These are phyloP conservation scores for Vollenhovia emeryi DNA, from an alignment of 1,140 invertebrate species.

Conservation along the genomic window DNA sequence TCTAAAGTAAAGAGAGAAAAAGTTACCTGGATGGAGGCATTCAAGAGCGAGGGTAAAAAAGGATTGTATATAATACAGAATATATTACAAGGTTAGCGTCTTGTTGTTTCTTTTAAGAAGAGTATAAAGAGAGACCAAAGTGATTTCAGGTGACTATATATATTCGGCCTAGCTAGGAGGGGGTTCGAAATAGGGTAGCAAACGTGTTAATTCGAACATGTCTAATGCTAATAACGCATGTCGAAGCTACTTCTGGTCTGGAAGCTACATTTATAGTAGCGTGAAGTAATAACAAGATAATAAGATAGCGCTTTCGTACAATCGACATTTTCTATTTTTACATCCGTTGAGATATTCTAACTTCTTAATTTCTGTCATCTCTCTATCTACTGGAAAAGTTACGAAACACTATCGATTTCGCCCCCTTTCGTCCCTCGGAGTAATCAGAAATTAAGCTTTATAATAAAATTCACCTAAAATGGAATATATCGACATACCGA, in stretches of 20 bases:
- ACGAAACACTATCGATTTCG: conserved; percentile 12
- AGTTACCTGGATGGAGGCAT: conserved; percentile 80
- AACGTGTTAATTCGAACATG: conserved; percentile 79
- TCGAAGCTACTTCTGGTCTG: conserved; percentile 71
- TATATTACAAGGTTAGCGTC: conserved; percentile 77
- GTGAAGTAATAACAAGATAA: background rate
- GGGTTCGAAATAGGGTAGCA: conserved; percentile 75
- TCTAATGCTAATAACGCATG: conserved; percentile 76
- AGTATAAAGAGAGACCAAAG: conserved; percentile 72
- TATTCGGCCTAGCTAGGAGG: conserved; percentile 78
- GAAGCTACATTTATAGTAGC: conserved; percentile 3
- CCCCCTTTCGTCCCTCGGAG: background rate
- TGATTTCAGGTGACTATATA: conserved; percentile 74
- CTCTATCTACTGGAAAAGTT: background rate
- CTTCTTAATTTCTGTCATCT: background rate
- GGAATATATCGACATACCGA: background rate
- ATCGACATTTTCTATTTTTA: background rate
- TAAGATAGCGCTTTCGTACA: background rate
- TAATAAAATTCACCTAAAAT: background rate
- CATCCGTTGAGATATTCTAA: background rate
- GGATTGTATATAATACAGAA: conserved; percentile 79
- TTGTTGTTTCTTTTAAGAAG: conserved; percentile 69
- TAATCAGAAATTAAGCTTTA: conserved; percentile 7
- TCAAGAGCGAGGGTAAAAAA: conserved; percentile 79
- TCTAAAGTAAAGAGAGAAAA: conserved; percentile 81